These are phyloP conservation scores for Halichoeres trimaculatus DNA, from an alignment of 2,113 vertebrate genomes.

Conservation along the genomic window DNA sequence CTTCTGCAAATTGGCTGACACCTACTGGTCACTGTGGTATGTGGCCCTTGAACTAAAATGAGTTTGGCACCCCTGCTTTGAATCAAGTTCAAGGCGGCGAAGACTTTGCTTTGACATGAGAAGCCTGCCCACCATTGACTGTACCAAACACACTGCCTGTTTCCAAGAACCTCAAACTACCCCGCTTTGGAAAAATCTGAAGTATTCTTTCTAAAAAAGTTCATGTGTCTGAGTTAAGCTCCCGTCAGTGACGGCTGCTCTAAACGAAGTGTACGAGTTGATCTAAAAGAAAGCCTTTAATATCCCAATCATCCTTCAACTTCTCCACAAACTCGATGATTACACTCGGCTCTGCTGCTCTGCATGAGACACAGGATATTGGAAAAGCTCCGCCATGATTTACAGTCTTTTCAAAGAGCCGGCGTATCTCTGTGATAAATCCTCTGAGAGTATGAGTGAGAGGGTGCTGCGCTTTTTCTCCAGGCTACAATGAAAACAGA, in stretches of 20 bases:
- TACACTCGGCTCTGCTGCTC: slow-evolving; percentile 25
- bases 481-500: slow-evolving; percentile 68
- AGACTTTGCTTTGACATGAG: no score
- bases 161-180: background rate
- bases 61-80: no score
- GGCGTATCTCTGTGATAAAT: slow-evolving; percentile 71
- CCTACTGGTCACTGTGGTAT: no score
- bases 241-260: background rate
- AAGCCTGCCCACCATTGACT: no score
- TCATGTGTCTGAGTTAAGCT: slow-evolving; percentile 10
- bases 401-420: slow-evolving; percentile 63
- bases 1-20: no score
- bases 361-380: slow-evolving; percentile 62
- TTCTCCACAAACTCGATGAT: slow-evolving; percentile 39
- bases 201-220: background rate
- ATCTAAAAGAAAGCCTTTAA: slow-evolving; percentile 33
- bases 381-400: slow-evolving; percentile 68
- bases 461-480: slow-evolving; percentile 54
- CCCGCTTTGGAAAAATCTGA: background rate
- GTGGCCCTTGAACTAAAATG: no score
- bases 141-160: no score
- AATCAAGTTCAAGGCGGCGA: no score
- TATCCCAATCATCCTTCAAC: slow-evolving; percentile 43
- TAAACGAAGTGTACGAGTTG: slow-evolving; percentile 3
- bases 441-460: slow-evolving; percentile 54